phyloP scores from a whole-genome alignment of 2,888 invertebrate species.

The Geotrupes spiniger region DNA sequence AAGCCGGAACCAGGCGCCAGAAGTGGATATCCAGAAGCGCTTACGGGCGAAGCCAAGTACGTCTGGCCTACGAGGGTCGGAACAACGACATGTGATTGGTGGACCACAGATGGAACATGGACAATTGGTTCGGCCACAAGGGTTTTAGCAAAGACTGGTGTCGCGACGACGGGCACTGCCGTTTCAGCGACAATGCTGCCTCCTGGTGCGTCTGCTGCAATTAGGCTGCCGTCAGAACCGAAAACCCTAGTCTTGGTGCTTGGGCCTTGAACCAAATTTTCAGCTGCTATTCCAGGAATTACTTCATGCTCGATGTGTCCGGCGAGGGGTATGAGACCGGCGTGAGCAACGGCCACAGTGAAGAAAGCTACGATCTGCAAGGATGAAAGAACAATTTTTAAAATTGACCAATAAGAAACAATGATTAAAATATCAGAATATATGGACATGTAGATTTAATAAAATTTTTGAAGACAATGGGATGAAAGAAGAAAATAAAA shows the following conservation, averaged over 20 bases:
- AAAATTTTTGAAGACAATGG: no score
- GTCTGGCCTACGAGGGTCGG: slow-evolving; percentile 15
- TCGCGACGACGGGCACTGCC: slow-evolving; percentile 13
- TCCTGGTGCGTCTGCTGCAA: slow-evolving; percentile 24
- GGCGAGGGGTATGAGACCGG: slow-evolving; percentile 14
- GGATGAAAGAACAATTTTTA: no score
- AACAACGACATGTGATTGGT: slow-evolving; percentile 6
- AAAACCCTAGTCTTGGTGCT: slow-evolving; percentile 24
- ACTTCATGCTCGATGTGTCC: slow-evolving; percentile 21
- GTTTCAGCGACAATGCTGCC: slow-evolving; percentile 18
- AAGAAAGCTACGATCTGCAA: slow-evolving; percentile 17
- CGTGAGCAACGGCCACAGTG: slow-evolving; percentile 24
- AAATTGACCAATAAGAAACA: no score
- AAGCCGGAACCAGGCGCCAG: slow-evolving; percentile 32
- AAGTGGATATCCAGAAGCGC: slow-evolving; percentile 29
- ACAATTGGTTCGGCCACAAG: slow-evolving; percentile 19
- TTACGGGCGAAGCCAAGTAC: slow-evolving; percentile 22
- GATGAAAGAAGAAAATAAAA: no score
- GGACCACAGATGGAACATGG: neutral
- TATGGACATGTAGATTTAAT: no score
- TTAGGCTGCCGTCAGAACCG: slow-evolving; percentile 25
- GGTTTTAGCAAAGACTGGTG: slow-evolving; percentile 15
- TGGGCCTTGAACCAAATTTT: slow-evolving; percentile 25
- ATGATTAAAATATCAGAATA: no score
- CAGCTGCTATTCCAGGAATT: slow-evolving; percentile 15